These are phyloP conservation scores for Remorina albescens DNA, from an alignment of 2,797 vertebrate species.

Conservation along the genomic window DNA sequence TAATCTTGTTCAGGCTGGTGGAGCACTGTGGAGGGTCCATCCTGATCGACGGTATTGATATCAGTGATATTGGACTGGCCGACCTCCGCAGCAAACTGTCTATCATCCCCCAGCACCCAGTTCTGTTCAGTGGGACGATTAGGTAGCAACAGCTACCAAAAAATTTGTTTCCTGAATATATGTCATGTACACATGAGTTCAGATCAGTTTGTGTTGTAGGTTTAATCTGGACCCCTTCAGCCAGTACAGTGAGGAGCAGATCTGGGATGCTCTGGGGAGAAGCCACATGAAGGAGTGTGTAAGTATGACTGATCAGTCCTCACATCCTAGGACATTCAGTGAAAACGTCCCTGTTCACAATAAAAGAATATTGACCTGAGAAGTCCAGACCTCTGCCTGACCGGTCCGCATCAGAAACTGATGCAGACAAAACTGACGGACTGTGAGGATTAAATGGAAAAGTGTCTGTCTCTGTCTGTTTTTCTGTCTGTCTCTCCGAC, in stretches of 20 bases:
- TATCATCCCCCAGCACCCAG: conserved; percentile 96
- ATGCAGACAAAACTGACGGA: too few relatives aligned
- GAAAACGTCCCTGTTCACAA: too few relatives aligned
- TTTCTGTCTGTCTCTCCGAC: too few relatives aligned
- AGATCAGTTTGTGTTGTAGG: conserved; percentile 67
- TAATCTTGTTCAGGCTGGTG: conserved; percentile 91
- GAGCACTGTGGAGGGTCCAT: conserved; percentile 92
- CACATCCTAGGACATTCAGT: too few relatives aligned
- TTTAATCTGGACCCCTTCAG: conserved; percentile 93
- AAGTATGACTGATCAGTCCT: conserved; percentile 71
- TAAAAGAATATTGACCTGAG: too few relatives aligned
- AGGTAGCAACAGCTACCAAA: too few relatives aligned
- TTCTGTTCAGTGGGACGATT: conserved; percentile 93
- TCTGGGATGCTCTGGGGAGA: conserved; percentile 92
- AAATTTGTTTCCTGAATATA: not conserved
- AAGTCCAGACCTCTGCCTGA: too few relatives aligned
- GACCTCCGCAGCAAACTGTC: conserved; percentile 94
- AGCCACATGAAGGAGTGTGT: conserved; percentile 98
- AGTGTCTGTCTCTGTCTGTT: too few relatives aligned
- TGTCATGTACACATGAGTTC: not conserved
- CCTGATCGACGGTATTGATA: conserved; percentile 91
- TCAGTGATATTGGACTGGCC: conserved; percentile 92
- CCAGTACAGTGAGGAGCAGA: conserved; percentile 89
- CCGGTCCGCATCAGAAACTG: too few relatives aligned
- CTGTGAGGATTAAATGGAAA: too few relatives aligned